Base-by-base conservation (phyloP, 1,140 invertebrate genomes). In the Hormaphis cornu region DNA sequence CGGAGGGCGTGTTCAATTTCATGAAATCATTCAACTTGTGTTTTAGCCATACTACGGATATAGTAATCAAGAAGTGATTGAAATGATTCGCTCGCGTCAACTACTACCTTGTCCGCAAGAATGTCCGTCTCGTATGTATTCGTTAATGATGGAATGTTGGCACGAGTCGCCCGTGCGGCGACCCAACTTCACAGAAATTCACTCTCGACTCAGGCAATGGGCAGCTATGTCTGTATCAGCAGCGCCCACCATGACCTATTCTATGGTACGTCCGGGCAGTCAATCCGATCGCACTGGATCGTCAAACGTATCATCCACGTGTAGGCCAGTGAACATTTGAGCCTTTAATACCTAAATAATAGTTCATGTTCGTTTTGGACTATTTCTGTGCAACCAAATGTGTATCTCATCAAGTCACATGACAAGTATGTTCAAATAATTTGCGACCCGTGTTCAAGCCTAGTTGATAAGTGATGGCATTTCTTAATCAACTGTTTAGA, bases 141-240 rank as follows among this genome's bases (percentile, higher is more conserved):
- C 87, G 2, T 81, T 98, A 40, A 98, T 98, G 94, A 88, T 95
- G 37, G 95, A 98, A 78, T 98, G 95, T 74, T 99, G 96, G 96
- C 89, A 94, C 73, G 94, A 98, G 77, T 86, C 89, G 69, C 90
- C 95, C 0, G 86, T 88, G 52, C 81, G 93, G 42, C 81, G 97
- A 74, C 96, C 97, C 0, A 86, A 88, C 69, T 98, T 98, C 78
- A 84, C 87, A 50, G 87, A 92, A 75, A 89, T 95, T 53, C 84
- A 74, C 28, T 66, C 73, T 33, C 48, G 74, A 6, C 74, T 75
- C 4, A 44, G 73, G 28, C 72, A 73, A 40, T 73, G 71, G 71
- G 48, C 61, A 6, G 61, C 46, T 12, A 59, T 44, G 44, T 61
- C 56, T 50, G 44, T 70, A 16, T 66, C 61, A 10, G 3, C 61